Percentiles rank a stretch among this genome's conserved stretches.
Conservation (phyloP, 2,797 vertebrate genomes). For the Danio aesculapii region DNA sequence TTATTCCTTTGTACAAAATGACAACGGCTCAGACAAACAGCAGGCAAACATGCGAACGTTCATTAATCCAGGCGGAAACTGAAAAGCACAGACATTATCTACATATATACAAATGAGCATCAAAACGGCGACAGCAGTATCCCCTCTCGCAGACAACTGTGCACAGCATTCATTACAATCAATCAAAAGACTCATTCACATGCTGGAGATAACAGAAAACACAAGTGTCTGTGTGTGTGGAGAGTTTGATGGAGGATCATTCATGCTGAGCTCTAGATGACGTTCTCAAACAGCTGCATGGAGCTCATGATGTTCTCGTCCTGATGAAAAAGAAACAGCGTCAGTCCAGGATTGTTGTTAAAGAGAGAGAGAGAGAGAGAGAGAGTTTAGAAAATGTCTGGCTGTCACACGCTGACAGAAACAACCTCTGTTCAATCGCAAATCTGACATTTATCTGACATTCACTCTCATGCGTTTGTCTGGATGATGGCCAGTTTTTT, state of each 20-base stretch:
- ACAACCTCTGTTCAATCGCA: background rate
- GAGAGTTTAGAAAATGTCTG: background rate
- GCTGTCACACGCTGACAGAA: background rate
- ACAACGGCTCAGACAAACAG: background rate
- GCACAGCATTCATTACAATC: constrained; percentile 19
- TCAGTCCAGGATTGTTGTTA: background rate
- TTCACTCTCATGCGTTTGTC: constrained; percentile 11
- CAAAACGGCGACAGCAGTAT: constrained; percentile 3
- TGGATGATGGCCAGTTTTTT: background rate
- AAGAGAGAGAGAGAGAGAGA: background rate
- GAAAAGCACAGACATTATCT: constrained; percentile 12
- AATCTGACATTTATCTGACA: constrained; percentile 31
- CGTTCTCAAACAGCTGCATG: constrained; percentile 96
- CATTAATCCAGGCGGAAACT: constrained; percentile 28
- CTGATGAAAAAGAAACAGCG: constrained; percentile 70
- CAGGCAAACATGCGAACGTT: constrained; percentile 47
- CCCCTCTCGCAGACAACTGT: background rate
- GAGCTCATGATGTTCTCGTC: constrained; percentile 95
- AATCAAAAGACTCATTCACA: constrained; percentile 27
- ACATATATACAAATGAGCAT: constrained; percentile 35
- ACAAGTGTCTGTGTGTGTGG: background rate
- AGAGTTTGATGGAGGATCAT: constrained; percentile 20
- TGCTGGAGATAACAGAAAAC: constrained; percentile 25
- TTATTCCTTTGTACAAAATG: constrained; percentile 22
- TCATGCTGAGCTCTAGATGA: constrained; percentile 79